Evolutionary conservation across 2,888 invertebrate species (phyloP).

Genomic region (Pterobdella sp.): DNA sequence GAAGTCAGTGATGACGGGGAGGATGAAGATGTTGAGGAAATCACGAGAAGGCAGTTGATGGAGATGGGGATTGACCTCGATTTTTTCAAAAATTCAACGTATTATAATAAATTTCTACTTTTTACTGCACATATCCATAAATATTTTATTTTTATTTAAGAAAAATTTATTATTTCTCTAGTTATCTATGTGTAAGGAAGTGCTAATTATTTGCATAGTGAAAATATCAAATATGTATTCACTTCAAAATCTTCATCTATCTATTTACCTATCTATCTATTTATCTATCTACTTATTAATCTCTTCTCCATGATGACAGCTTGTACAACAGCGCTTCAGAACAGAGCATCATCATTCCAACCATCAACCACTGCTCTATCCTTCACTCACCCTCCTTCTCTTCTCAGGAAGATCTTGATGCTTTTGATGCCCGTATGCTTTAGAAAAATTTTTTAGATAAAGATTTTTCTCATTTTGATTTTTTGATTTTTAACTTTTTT

Average conservation of each 20-base stretch:
- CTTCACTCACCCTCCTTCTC: neutral
- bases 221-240: neutral
- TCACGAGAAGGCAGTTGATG: slow-evolving; percentile 33
- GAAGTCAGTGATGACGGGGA: neutral
- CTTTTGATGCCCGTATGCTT: neutral
- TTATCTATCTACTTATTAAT: no score
- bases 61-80: slow-evolving; percentile 33
- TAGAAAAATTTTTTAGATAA: no score
- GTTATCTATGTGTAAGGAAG: neutral
- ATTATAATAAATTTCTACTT: no score
- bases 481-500: neutral
- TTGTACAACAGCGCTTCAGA: neutral
- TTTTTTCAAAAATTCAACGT: neutral
- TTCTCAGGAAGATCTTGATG: neutral
- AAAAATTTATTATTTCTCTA: neutral
- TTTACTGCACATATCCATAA: no score
- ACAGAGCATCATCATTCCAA: neutral
- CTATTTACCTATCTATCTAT: no score
- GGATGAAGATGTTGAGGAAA: slow-evolving; percentile 18
- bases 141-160: neutral
- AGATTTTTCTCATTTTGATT: no score
- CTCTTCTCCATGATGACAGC: neutral
- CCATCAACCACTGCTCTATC: slow-evolving; percentile 5
- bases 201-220: neutral
- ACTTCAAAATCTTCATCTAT: no score